Base-by-base conservation (phyloP, 2,113 vertebrate species). In the Peromyscus californicus region DNA sequence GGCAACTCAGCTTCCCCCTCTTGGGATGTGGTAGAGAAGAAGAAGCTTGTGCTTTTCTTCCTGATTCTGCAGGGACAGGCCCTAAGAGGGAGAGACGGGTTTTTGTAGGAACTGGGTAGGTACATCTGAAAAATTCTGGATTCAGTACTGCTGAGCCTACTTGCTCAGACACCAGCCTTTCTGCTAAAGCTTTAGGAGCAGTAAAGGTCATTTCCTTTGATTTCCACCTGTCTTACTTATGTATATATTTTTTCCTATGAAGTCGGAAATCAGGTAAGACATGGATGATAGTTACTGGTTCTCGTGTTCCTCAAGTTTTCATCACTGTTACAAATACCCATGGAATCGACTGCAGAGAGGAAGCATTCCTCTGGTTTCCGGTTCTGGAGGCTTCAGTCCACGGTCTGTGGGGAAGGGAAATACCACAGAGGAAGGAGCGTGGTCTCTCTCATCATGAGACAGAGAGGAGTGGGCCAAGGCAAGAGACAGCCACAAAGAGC, bases 191-290 rank as follows among this genome's bases (percentile, higher is more conserved):
- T 83, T 93, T 74, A 51, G 61, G n/a, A 4, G 0, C 1, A 57
- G 74, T 8, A 21, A 85, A 63, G 33, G 11, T 19, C 16, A 54
- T 89, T 54, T 45, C 67, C 83, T 96, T 85, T 45, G 51, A 0
- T 29, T 96, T 22, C 31, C 54, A 67, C 33, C 74, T 51, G 48
- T 33, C 51, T 89, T 90, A 21, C 1, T 65, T 72, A 39, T 91
- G 26, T 21, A 9, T 78, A 29, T 87, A 48, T 92, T 0, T 67
- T 95, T 94, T 85, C 9, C 45, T 29, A 93, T 36, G 39, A 70
- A 92, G 70, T 74, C 39, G 79, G 74, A 93, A 94, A 69, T 89
- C 16, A 69, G 67, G 8, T 61, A 31, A 72, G 74, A 63, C 92
- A 92, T 36, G 16, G 31, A 5, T 63, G 42, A 9, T 65, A 87